phyloP scores from a whole-genome alignment of 2,888 invertebrate genomes.

The Tigriopus californicus region DNA sequence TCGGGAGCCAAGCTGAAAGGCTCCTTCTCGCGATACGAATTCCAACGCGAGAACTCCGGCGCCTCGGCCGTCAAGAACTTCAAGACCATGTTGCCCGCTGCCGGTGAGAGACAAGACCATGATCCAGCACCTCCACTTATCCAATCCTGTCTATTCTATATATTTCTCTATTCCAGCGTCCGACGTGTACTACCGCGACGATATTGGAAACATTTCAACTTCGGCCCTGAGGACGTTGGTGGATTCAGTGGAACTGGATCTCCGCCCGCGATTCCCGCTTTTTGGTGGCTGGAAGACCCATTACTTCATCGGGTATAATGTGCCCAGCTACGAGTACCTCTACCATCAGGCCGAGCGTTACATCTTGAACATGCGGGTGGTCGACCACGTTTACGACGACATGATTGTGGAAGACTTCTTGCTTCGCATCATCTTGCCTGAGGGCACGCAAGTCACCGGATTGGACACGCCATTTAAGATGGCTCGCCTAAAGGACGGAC shows the following conservation, averaged over 20 bases:
- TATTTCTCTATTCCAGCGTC: slow-evolving; percentile 45
- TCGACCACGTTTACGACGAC: slow-evolving; percentile 93
- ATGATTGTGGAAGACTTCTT: slow-evolving; percentile 78
- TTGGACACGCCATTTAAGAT: slow-evolving; percentile 63
- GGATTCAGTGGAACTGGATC: slow-evolving; percentile 81
- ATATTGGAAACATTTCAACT: slow-evolving; percentile 97
- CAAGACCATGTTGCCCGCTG: slow-evolving; percentile 41
- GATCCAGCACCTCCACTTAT: too few relatives aligned
- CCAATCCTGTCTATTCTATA: neutral
- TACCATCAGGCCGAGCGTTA: slow-evolving; percentile 52
- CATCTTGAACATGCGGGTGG: slow-evolving; percentile 71
- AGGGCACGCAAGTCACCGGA: slow-evolving; percentile 65
- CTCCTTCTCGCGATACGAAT: slow-evolving; percentile 90
- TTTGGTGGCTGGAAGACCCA: slow-evolving; percentile 99
- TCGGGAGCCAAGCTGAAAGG: slow-evolving; percentile 83
- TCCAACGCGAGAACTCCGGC: slow-evolving; percentile 76
- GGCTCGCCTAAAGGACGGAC: slow-evolving; percentile 46
- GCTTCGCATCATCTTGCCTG: slow-evolving; percentile 79
- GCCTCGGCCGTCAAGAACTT: slow-evolving; percentile 65
- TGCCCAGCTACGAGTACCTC: slow-evolving; percentile 89
- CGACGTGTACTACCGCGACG: slow-evolving; percentile 92
- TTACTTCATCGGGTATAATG: slow-evolving; percentile 88
- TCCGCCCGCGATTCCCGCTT: slow-evolving; percentile 88
- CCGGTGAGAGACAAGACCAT: neutral
- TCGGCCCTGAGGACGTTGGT: slow-evolving; percentile 70